Conservation (phyloP, 1,140 invertebrate genomes). For the Augochlora pura region DNA sequence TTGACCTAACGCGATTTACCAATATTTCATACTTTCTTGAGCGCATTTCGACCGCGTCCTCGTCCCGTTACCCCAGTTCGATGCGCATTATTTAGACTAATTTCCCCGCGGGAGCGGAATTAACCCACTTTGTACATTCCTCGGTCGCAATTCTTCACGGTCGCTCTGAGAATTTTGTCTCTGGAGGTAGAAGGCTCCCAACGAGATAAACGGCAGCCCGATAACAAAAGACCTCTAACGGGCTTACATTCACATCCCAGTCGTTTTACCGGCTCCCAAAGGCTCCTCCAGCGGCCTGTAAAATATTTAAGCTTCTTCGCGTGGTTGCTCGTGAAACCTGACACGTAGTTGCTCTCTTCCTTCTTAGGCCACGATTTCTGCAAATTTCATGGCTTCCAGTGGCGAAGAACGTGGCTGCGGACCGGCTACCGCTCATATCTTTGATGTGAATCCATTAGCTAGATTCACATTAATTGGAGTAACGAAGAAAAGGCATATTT, state of each 20-base stretch:
- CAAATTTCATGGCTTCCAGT: background rate
- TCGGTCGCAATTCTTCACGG: background rate
- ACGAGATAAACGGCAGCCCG: background rate
- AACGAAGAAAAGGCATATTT: background rate
- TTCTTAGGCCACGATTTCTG: background rate
- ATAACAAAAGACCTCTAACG: conserved; percentile 2
- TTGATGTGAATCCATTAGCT: conserved; percentile 4
- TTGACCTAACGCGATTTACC: too few species aligned
- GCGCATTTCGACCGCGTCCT: background rate
- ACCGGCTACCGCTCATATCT: background rate
- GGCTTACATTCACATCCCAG: background rate
- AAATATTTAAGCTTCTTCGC: background rate
- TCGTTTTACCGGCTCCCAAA: background rate
- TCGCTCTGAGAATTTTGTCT: conserved; percentile 1
- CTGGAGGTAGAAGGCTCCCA: background rate
- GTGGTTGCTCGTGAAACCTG: background rate
- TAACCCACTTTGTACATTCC: conserved; percentile 5
- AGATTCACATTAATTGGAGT: background rate
- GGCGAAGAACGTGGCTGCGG: background rate
- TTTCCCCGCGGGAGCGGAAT: background rate
- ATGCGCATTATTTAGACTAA: background rate
- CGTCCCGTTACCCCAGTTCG: background rate
- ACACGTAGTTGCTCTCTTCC: background rate
- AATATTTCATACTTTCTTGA: background rate
- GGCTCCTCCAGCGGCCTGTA: background rate